A percentile compares a stretch with the other conserved stretches of the same genome.
Conservation (phyloP, 2,888 invertebrate species). For the Rhamphomyia laevipes region DNA sequence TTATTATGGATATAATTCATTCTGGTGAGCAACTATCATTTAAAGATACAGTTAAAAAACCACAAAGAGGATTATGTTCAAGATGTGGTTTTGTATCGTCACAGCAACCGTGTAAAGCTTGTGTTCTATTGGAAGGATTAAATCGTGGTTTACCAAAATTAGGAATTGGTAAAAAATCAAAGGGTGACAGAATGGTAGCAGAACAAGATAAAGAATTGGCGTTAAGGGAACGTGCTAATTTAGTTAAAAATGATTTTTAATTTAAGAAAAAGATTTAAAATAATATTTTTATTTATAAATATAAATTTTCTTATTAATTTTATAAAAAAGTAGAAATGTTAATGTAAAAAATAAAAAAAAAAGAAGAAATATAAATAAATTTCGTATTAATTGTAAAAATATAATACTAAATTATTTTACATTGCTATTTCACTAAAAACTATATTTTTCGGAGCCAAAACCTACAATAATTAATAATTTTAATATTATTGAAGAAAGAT, state of each 20-base stretch:
- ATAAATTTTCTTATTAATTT: too few relatives aligned
- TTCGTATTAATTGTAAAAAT: too few relatives aligned
- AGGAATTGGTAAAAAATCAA: slow-evolving; percentile 83
- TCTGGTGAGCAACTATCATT: slow-evolving; percentile 80
- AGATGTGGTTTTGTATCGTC: slow-evolving; percentile 87
- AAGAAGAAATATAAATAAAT: too few relatives aligned
- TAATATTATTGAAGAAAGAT: too few relatives aligned
- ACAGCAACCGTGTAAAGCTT: slow-evolving; percentile 92
- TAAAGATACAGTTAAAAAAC: slow-evolving; percentile 70
- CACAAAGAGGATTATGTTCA: slow-evolving; percentile 64
- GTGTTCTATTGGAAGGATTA: slow-evolving; percentile 86
- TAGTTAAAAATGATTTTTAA: slow-evolving; percentile 38
- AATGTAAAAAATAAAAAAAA: too few relatives aligned
- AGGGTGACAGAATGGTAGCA: slow-evolving; percentile 54
- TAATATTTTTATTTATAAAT: too few relatives aligned
- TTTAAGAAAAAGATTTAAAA: too few relatives aligned
- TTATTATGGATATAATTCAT: slow-evolving; percentile 88
- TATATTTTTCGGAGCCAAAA: too few relatives aligned
- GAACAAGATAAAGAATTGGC: slow-evolving; percentile 39
- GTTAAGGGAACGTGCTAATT: slow-evolving; percentile 31
- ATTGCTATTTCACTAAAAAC: too few relatives aligned
- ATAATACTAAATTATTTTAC: too few relatives aligned
- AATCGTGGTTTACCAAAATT: slow-evolving; percentile 85
- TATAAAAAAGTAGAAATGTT: too few relatives aligned
- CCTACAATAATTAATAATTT: too few relatives aligned